A percentile compares a stretch with the other conserved stretches of the same genome.
These are phyloP conservation scores for Silurus lanzhouensis DNA, from an alignment of 2,797 vertebrate genomes.

Conservation along the genomic window DNA sequence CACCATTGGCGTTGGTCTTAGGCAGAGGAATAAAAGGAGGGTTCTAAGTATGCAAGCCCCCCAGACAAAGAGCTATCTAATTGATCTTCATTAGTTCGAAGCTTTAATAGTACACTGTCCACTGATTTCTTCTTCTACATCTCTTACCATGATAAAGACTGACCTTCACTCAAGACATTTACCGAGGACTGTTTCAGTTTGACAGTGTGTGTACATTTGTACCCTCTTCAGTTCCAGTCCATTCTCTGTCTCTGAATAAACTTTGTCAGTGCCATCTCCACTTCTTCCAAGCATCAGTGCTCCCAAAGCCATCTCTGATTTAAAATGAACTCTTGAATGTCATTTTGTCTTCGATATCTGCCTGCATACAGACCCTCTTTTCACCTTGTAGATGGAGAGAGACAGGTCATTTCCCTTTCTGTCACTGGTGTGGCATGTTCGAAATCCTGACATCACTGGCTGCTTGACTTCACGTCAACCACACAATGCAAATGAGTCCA, in stretches of 20 bases:
- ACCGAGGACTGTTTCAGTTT: constrained; percentile 30
- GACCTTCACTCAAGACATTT: constrained; percentile 66
- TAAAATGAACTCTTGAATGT: constrained; percentile 73
- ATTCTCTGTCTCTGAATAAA: constrained; percentile 21
- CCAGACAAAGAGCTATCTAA: constrained; percentile 63
- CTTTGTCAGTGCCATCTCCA: background rate
- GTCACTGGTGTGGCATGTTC: constrained; percentile 58
- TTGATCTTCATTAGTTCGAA: constrained; percentile 78
- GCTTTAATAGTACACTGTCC: constrained; percentile 60
- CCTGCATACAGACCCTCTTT: constrained; percentile 67
- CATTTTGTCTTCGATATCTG: constrained; percentile 66
- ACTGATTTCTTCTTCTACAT: constrained; percentile 46
- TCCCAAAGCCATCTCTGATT: constrained; percentile 57
- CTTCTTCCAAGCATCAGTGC: constrained; percentile 2
- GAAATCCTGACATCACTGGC: constrained; percentile 58
- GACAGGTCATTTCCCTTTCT: constrained; percentile 69
- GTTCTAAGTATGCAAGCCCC: constrained; percentile 54
- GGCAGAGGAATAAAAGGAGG: constrained; percentile 42
- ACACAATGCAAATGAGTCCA: constrained; percentile 63
- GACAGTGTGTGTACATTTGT: constrained; percentile 19
- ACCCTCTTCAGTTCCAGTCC: constrained; percentile 1
- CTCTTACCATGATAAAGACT: constrained; percentile 28
- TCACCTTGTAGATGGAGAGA: constrained; percentile 65
- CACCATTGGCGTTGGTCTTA: constrained; percentile 13
- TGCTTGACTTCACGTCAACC: constrained; percentile 42